A percentile compares a stretch with the other conserved stretches of the same genome.
Conservation (phyloP, 2,888 invertebrate species). For the Euplexia lucipara region DNA sequence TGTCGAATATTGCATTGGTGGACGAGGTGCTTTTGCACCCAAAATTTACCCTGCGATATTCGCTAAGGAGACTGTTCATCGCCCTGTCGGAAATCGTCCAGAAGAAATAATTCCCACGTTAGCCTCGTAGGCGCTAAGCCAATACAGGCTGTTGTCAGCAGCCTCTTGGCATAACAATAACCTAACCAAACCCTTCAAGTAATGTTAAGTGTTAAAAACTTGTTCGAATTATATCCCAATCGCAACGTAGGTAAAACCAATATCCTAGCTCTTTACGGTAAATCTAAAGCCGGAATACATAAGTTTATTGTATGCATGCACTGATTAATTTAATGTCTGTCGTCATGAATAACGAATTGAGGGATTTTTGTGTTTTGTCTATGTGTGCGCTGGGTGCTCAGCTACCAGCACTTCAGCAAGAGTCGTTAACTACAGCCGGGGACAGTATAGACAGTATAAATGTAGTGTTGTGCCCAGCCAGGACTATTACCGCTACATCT, state of each 20-base stretch:
- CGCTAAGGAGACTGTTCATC: too few species aligned
- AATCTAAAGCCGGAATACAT: slow-evolving; percentile 5
- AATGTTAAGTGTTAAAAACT: neutral
- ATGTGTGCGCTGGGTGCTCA: slow-evolving; percentile 52
- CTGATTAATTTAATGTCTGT: slow-evolving; percentile 14
- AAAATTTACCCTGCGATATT: neutral
- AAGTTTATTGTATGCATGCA: slow-evolving; percentile 6
- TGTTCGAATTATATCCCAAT: neutral
- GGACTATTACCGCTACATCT: slow-evolving; percentile 34
- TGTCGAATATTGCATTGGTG: neutral
- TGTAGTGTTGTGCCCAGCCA: slow-evolving; percentile 29
- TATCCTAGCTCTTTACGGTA: slow-evolving; percentile 12
- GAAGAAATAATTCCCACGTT: slow-evolving; percentile 1
- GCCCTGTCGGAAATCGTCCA: neutral
- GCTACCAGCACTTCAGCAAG: slow-evolving; percentile 37
- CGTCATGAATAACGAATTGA: slow-evolving; percentile 7
- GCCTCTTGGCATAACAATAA: neutral
- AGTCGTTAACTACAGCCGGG: slow-evolving; percentile 61
- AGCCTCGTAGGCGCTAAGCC: neutral
- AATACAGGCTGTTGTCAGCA: neutral
- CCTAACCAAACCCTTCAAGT: neutral
- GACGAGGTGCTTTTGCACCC: neutral
- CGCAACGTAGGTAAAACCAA: neutral
- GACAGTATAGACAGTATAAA: slow-evolving; percentile 43
- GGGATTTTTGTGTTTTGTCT: slow-evolving; percentile 19